Base-by-base conservation (phyloP, 2,888 invertebrate species). In the Epinotia nisella region DNA sequence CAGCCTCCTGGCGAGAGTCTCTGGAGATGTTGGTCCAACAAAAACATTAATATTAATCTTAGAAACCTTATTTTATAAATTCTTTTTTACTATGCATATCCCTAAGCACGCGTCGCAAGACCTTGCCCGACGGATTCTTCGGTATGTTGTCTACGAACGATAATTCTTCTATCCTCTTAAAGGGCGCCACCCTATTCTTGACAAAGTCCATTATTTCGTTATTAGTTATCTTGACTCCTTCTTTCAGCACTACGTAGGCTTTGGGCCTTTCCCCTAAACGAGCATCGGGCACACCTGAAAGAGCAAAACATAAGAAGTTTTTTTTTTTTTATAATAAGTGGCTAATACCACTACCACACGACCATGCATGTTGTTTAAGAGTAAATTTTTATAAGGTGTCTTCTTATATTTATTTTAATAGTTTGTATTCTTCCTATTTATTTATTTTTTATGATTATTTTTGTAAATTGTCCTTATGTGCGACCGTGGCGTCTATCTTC, bases 121-220 rank as follows among this genome's bases (percentile, higher is more conserved):
- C 97, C 87, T 98, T 98, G 0, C 97, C 98, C 0, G 97, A 94
- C 0, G 95, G 91, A 83, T 95, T 96, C 87, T 97, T 97, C 0
- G 97, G 97, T 80, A 98, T 95, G 67, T 87, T 90, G 0, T 95
- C 93, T n/a, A 96, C 86, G 77, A 97, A 95, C 24, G 92, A 86
- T 4, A 97, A 93, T 51, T 96, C 95, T n/a, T 85, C 84, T 21
- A 98, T 90, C 79, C 95, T 95, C 83, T 98, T 98, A 84, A 96
- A 97, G 9, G 95, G 94, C 0, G 97, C 95, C 0, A 98, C 96
- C 87, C 95, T 95, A 59, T 93, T 92, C 55, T 94, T 94, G 0
- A 97, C 94, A 84, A 94, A 96, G 0, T 94, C 87, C 64, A 94
- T 85, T 5, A 97, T 93, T 39, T 96, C 95, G 19, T 95, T 91